phyloP scores from a whole-genome alignment of 2,797 vertebrate genomes.

The Meriones psammophilus region DNA sequence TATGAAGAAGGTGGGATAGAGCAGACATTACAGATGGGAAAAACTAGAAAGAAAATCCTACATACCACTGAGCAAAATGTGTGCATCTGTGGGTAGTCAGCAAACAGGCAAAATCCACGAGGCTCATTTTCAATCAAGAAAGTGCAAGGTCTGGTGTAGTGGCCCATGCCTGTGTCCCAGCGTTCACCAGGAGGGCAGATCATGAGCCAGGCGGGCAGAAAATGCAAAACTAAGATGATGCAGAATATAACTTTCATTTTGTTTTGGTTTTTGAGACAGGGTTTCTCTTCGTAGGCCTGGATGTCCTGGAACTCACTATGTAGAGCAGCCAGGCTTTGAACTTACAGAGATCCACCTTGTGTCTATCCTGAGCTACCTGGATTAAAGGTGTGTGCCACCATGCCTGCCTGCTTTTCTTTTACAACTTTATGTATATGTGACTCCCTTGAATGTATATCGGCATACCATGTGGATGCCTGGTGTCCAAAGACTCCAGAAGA shows the following conservation, averaged over 20 bases:
- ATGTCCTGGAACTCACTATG: background rate
- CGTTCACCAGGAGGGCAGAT: background rate
- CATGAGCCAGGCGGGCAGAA: background rate
- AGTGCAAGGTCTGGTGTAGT: background rate
- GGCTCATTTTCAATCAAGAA: constrained; percentile 27
- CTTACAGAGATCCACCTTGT: background rate
- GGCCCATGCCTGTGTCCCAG: background rate
- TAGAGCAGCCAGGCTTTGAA: background rate
- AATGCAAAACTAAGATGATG: background rate
- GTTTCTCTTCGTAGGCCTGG: background rate
- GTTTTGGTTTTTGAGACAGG: background rate
- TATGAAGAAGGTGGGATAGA: background rate
- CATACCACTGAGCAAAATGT: background rate
- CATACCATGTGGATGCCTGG: background rate
- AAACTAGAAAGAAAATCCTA: background rate
- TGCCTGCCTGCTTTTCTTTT: background rate
- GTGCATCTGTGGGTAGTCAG: background rate
- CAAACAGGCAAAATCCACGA: background rate
- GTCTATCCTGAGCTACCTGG: background rate
- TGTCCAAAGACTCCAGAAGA: background rate
- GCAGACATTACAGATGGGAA: background rate
- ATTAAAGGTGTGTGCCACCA: background rate
- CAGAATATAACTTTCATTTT: background rate
- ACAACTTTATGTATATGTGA: background rate
- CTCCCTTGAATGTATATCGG: background rate